phyloP scores from a whole-genome alignment of 1,140 invertebrate species.

The Anastrepha obliqua region DNA sequence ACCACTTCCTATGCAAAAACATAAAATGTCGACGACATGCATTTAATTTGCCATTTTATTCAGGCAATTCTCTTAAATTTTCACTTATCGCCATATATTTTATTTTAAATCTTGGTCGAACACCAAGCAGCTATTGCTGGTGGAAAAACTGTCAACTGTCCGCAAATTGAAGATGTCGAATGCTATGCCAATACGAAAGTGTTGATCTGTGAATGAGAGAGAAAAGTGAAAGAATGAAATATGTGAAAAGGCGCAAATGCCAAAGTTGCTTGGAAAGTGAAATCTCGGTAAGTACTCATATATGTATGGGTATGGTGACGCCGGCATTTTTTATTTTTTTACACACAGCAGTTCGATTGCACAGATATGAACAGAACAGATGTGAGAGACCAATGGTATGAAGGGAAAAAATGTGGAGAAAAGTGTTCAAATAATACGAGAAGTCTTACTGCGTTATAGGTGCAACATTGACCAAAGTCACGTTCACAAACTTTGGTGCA shows the following conservation, averaged over 20 bases:
- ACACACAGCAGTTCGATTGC: background rate
- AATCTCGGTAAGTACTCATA: background rate
- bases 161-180: background rate
- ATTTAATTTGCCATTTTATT: background rate
- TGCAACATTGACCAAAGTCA: background rate
- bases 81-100: background rate
- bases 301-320: background rate
- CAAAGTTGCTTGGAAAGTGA: conserved; percentile 21
- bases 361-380: background rate
- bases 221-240: background rate
- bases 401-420: background rate
- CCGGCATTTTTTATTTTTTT: background rate
- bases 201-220: conserved; percentile 10
- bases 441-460: background rate
- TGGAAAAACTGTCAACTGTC: conserved; percentile 13
- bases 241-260: conserved; percentile 18
- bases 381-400: background rate
- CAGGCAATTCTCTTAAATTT: background rate
- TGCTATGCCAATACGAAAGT: background rate
- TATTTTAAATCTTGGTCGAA: background rate
- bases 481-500: background rate
- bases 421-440: background rate
- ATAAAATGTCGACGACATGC: too few species aligned
- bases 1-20: too few species aligned
- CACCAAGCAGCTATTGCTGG: background rate